These are phyloP conservation scores for Chlamydotis undulata DNA, from an alignment of 2,113 vertebrate genomes.

Conservation along the genomic window DNA sequence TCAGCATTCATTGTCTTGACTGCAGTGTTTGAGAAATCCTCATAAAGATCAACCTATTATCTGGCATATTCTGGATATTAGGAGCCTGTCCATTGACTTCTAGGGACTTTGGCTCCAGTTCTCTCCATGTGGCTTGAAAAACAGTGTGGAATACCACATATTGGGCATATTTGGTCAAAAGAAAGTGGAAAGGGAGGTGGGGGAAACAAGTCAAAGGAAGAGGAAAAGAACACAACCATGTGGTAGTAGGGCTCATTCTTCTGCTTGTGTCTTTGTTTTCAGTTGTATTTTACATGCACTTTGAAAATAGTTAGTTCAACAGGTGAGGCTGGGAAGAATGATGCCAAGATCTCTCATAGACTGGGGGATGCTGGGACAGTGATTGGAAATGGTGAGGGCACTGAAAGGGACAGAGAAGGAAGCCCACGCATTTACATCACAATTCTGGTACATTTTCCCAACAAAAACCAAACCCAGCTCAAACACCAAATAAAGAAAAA, in stretches of 20 bases:
- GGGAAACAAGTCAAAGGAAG: constrained; percentile 12
- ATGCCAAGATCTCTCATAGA: constrained; percentile 57
- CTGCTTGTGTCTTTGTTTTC: constrained; percentile 50
- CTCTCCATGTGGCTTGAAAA: not conserved
- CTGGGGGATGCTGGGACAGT: constrained; percentile 25
- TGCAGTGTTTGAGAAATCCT: not conserved
- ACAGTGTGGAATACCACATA: not conserved
- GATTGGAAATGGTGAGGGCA: constrained; percentile 29
- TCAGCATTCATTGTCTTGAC: not conserved
- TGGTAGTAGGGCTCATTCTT: constrained; percentile 41
- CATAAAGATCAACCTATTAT: not conserved
- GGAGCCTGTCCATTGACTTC: not conserved
- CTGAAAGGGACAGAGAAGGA: constrained; percentile 37
- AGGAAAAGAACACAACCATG: not conserved
- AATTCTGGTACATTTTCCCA: constrained; percentile 86
- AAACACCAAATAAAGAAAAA: constrained; percentile 9
- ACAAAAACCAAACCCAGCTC: constrained; percentile 72
- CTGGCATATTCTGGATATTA: not conserved
- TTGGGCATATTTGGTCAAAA: not conserved
- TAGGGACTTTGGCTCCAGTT: not conserved
- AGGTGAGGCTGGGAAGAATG: constrained; percentile 34
- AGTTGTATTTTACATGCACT: constrained; percentile 57
- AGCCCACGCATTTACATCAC: constrained; percentile 84
- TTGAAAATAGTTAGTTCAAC: constrained; percentile 44
- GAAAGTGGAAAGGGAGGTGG: not conserved